phyloP scores from a whole-genome alignment of 1,140 invertebrate genomes.

The Drosophila gunungcola region DNA sequence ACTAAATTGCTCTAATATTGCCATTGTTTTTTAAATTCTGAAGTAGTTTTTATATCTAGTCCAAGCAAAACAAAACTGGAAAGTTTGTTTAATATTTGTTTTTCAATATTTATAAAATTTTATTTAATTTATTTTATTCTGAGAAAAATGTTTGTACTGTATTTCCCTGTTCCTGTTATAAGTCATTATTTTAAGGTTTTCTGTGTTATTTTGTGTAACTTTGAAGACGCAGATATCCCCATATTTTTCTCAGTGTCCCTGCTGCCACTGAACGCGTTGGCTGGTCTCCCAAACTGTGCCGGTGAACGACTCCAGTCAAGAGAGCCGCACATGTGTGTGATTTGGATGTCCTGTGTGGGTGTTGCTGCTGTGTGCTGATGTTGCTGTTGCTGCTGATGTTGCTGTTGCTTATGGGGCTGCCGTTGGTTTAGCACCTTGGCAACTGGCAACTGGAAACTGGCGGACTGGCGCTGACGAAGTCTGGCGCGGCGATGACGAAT shows the following conservation, averaged over 20 bases:
- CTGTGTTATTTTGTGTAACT: too few relatives aligned
- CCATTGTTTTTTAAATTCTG: too few relatives aligned
- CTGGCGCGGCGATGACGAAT: slow-evolving; percentile 71
- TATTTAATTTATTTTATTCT: too few relatives aligned
- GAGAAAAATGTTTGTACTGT: too few relatives aligned
- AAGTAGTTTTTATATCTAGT: too few relatives aligned
- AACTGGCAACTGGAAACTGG: slow-evolving; percentile 39
- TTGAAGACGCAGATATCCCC: too few relatives aligned
- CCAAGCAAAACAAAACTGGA: too few relatives aligned
- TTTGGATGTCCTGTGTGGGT: slow-evolving; percentile 56
- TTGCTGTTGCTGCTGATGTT: slow-evolving; percentile 48
- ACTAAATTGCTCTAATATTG: too few relatives aligned
- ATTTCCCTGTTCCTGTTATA: too few relatives aligned
- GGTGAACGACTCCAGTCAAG: slow-evolving; percentile 68
- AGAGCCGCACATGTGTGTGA: slow-evolving; percentile 19
- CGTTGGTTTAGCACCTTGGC: slow-evolving; percentile 71
- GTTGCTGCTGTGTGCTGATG: slow-evolving; percentile 52
- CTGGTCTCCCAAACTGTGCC: slow-evolving; percentile 59
- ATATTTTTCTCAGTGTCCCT: slow-evolving; percentile 2
- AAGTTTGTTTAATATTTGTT: too few relatives aligned
- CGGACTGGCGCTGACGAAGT: slow-evolving; percentile 46
- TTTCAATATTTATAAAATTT: too few relatives aligned
- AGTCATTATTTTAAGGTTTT: too few relatives aligned
- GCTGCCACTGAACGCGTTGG: slow-evolving; percentile 47
- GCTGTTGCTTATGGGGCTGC: slow-evolving; percentile 56